phyloP scores from a whole-genome alignment of 2,888 invertebrate species.

The Chironomus tentans region DNA sequence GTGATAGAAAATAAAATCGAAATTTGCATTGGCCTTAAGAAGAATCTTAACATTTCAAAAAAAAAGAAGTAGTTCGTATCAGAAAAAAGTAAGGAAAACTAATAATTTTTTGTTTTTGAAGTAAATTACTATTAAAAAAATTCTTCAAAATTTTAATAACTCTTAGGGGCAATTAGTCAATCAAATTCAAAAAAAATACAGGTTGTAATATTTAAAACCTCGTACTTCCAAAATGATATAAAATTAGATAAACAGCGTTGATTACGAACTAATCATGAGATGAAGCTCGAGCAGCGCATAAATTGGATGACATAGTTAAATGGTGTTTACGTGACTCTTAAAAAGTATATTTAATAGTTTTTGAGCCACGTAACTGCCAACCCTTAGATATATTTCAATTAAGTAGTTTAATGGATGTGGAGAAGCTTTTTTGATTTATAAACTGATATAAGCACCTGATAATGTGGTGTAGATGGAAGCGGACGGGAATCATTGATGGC shows the following conservation, averaged over 20 bases:
- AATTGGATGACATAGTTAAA: background rate
- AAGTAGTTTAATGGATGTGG: too few species aligned
- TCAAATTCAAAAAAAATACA: slow-evolving; percentile 18
- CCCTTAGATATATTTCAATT: too few species aligned
- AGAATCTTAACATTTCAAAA: slow-evolving; percentile 5
- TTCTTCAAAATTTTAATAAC: background rate
- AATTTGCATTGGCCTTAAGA: slow-evolving; percentile 6
- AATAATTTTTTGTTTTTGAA: background rate
- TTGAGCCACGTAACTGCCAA: too few species aligned
- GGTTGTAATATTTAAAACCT: slow-evolving; percentile 21
- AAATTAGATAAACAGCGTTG: background rate
- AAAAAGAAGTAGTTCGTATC: background rate
- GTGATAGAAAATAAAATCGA: background rate
- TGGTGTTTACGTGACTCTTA: too few species aligned
- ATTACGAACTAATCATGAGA: background rate
- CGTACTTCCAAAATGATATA: slow-evolving; percentile 16
- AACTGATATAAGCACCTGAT: too few species aligned
- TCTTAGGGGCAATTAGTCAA: slow-evolving; percentile 21
- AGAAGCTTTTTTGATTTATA: too few species aligned
- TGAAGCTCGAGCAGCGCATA: background rate
- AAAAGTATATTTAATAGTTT: too few species aligned
- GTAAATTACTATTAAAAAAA: background rate
- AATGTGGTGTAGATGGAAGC: too few species aligned
- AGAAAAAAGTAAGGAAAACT: background rate
- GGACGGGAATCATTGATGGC: too few species aligned